Conservation (phyloP, 2,888 invertebrate species). For the Palloptera scutellata region DNA sequence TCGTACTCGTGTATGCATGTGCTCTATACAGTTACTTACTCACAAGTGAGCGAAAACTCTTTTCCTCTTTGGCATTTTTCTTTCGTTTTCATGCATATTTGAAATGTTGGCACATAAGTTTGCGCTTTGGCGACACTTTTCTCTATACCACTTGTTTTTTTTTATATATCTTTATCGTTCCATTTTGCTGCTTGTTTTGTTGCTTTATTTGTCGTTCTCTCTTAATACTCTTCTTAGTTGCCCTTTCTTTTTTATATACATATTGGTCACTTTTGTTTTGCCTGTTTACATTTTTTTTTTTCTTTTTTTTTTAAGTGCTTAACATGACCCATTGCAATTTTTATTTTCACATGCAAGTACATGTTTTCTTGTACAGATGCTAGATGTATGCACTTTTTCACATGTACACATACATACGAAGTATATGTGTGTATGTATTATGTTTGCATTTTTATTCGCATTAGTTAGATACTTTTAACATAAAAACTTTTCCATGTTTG, state of each 20-base stretch:
- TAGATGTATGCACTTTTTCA: not conserved
- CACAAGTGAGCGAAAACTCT: not conserved
- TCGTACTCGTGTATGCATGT: not conserved
- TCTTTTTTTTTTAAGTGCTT: not conserved
- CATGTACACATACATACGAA: not conserved
- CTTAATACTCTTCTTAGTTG: too few species aligned
- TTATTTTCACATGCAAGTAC: not conserved
- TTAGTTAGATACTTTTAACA: too few species aligned
- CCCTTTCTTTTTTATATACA: too few species aligned
- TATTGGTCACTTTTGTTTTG: not conserved
- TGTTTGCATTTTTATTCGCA: not conserved
- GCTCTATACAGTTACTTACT: not conserved
- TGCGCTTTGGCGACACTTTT: too few species aligned
- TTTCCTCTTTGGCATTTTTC: too few species aligned
- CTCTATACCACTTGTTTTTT: too few species aligned
- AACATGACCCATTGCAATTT: not conserved
- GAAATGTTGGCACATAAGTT: too few species aligned
- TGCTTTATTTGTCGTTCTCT: too few species aligned
- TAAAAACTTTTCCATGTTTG: too few species aligned
- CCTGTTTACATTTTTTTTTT: not conserved
- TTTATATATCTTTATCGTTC: not conserved
- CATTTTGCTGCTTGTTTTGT: too few species aligned
- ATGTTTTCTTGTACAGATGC: not conserved
- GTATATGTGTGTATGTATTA: slow-evolving; percentile 25
- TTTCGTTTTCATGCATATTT: too few species aligned